These are phyloP conservation scores for Polyergus mexicanus DNA, from an alignment of 1,140 invertebrate species.

Conservation along the genomic window DNA sequence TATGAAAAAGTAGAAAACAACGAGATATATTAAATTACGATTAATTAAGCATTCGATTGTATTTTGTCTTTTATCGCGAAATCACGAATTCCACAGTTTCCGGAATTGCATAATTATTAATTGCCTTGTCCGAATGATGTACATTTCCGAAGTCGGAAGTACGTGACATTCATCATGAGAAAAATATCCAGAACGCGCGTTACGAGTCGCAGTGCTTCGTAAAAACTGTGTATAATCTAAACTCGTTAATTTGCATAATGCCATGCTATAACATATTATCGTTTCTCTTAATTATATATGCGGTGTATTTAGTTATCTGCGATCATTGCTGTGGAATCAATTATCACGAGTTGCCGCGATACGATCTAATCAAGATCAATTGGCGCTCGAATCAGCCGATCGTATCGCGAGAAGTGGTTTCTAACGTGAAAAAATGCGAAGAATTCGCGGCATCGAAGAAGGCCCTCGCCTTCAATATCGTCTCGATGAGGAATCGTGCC, in stretches of 20 bases:
- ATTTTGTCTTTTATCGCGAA: not conserved
- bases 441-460: conserved; percentile 87
- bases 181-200: not conserved
- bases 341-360: conserved; percentile 70
- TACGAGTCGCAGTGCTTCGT: not conserved
- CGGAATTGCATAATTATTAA: conserved; percentile 27
- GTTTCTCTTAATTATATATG: not conserved
- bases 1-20: not conserved
- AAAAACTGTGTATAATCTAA: not conserved
- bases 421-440: conserved; percentile 85
- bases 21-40: not conserved
- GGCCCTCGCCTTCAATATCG: conserved; percentile 89
- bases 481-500: conserved; percentile 77
- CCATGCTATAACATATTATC: not conserved
- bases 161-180: not conserved
- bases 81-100: not conserved
- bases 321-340: conserved; percentile 73
- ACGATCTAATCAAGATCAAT: conserved; percentile 77
- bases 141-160: conserved; percentile 38
- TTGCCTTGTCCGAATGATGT: not conserved
- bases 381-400: conserved; percentile 79
- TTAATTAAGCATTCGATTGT: not conserved
- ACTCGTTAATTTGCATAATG: not conserved
- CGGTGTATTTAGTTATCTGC: conserved; percentile 9
- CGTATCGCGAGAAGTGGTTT: conserved; percentile 75